These are phyloP conservation scores for Tapirus terrestris DNA, from an alignment of 2,113 vertebrate genomes.

Conservation along the genomic window DNA sequence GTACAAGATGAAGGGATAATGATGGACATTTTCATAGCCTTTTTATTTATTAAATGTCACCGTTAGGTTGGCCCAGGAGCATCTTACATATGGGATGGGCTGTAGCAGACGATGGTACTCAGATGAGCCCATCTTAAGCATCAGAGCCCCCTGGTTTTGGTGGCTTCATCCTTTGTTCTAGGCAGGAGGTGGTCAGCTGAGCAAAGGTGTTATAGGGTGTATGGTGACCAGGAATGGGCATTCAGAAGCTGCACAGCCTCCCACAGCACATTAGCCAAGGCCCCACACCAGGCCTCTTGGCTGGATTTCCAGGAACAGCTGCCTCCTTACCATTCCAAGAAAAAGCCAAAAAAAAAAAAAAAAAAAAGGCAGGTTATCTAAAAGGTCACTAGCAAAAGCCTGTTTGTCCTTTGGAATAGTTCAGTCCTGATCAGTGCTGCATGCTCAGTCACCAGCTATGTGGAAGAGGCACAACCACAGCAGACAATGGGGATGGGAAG, in stretches of 20 bases:
- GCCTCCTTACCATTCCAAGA: background rate
- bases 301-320: background rate
- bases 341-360: background rate
- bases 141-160: background rate
- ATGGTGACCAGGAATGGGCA: background rate
- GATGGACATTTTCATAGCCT: background rate
- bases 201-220: background rate
- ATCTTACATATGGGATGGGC: background rate
- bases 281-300: background rate
- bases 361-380: background rate
- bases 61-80: background rate
- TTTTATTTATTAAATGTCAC: background rate
- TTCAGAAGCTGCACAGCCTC: background rate
- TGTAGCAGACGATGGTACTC: background rate
- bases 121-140: background rate
- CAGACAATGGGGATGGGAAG: background rate
- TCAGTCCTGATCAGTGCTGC: background rate
- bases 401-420: background rate
- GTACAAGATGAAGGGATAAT: background rate
- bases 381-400: background rate
- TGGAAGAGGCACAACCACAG: background rate
- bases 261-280: background rate
- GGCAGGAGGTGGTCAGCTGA: background rate
- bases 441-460: background rate
- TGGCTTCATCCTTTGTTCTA: too few relatives aligned